Evolutionary conservation across 2,113 vertebrate species (phyloP).

Genomic region (Marmota flaviventris): DNA sequence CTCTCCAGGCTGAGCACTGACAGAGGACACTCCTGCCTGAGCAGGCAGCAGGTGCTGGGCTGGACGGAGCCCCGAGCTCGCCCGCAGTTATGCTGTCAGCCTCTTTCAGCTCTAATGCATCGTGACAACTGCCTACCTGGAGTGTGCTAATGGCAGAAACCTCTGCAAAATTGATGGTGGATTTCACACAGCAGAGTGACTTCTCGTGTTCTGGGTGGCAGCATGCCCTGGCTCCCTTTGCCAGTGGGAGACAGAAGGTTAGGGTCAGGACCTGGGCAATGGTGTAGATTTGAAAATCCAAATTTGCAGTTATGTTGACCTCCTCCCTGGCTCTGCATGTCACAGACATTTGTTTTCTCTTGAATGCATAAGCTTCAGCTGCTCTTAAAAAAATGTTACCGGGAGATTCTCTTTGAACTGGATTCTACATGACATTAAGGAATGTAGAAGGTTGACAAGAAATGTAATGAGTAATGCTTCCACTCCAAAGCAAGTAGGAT

Average conservation of each 20-base stretch:
- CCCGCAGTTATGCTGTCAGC: slow-evolving; percentile 88
- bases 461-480: neutral
- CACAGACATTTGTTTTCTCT: slow-evolving; percentile 53
- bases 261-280: slow-evolving; percentile 52
- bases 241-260: slow-evolving; percentile 70
- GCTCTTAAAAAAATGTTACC: neutral
- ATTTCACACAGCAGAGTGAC: slow-evolving; percentile 77
- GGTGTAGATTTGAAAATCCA: slow-evolving; percentile 47
- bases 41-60: slow-evolving; percentile 86
- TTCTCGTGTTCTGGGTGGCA: slow-evolving; percentile 56
- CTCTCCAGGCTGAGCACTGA: slow-evolving; percentile 82
- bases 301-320: neutral
- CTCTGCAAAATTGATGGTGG: slow-evolving; percentile 90
- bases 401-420: neutral
- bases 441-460: slow-evolving; percentile 1
- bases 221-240: neutral
- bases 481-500: neutral
- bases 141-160: slow-evolving; percentile 86
- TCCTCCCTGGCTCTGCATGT: neutral
- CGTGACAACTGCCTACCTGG: slow-evolving; percentile 92
- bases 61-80: slow-evolving; percentile 88
- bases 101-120: slow-evolving; percentile 88
- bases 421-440: neutral
- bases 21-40: slow-evolving; percentile 79
- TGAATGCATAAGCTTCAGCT: neutral